Base-by-base conservation (phyloP, 2,797 vertebrate species). In the Hyperoplus immaculatus region DNA sequence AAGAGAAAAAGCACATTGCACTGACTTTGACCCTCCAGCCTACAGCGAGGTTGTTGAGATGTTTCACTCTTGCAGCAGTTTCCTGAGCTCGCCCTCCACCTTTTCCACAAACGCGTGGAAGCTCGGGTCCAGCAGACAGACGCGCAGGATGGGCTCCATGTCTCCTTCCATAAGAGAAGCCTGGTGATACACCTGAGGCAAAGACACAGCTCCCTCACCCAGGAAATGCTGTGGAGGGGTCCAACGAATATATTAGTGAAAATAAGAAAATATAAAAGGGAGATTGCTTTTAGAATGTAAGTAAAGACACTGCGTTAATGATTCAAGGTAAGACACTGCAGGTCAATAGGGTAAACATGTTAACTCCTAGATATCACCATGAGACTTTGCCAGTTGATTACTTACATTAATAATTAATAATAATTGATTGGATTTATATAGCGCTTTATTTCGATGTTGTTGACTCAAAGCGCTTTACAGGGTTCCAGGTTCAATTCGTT, bases 21-120 rank as follows among this genome's bases (percentile, higher is more conserved):
- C 70, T 77, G 64, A 81, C 67, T 79, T 29, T 87, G 77, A 92
- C 80, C 78, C 83, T 74, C 72, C 72, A 86, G 70, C 87, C 72
- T 86, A 85, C 41, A 70, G 74, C 71, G 65, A 29, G 29, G 59
- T 68, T 78, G 43, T 65, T 87, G 63, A 59, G 73, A 78, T 81
- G 86, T 58, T 86, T 97, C 86, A 97, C 0, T 92, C 92, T 71
- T 95, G 83, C 3, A 88, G 75, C 29, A 97, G 87, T 75, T 94
- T 97, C 78, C 78, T 95, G 83, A 99, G 87, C 71, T 97, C 96
- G 8, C 81, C 94, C 82, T 98, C 97, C 76, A 98, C 95, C 0
- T 95, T 95, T 83, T 98, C 95, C 82, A 98, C 97, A 75, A 97
- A 97, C 3, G 95, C 96, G 10, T 94, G 96, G 87, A 98, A 98